phyloP scores from a whole-genome alignment of 2,113 vertebrate genomes.

The Lynx canadensis region DNA sequence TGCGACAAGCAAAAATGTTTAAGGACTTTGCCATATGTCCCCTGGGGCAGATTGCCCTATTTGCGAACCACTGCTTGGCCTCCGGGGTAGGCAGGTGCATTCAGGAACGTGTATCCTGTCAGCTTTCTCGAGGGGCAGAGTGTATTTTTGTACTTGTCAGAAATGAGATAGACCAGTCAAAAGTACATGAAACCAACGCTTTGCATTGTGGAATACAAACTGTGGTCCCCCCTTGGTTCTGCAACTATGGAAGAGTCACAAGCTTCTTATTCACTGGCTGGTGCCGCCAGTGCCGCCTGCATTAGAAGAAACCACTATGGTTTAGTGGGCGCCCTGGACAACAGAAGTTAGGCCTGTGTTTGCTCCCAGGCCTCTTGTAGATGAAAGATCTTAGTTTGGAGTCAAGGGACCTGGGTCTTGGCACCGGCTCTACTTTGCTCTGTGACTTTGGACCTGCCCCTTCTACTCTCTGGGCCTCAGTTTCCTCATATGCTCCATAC shows the following conservation, averaged over 20 bases:
- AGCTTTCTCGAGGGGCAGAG: not conserved
- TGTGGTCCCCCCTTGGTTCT: not conserved
- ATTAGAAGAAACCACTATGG: not conserved
- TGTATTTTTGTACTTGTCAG: not conserved
- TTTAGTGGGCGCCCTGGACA: not conserved
- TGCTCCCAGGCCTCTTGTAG: not conserved
- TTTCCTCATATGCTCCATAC: not conserved
- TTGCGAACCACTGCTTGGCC: not conserved
- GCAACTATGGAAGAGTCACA: not conserved
- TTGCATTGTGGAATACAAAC: not conserved
- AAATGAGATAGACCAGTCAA: not conserved
- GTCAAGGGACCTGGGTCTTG: not conserved
- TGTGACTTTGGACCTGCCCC: not conserved
- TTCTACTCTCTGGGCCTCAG: not conserved
- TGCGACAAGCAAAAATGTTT: not conserved
- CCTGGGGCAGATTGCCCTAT: not conserved
- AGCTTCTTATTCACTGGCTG: not conserved
- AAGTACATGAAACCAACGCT: not conserved
- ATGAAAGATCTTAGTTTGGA: not conserved
- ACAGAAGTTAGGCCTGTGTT: not conserved
- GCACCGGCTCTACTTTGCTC: not conserved
- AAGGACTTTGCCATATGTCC: not conserved
- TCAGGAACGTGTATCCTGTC: not conserved
- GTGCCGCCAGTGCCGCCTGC: not conserved
- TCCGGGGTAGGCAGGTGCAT: not conserved